A percentile compares a stretch with the other conserved stretches of the same genome.
phyloP scores from a whole-genome alignment of 2,113 vertebrate species.

The Aleadryas rufinucha region DNA sequence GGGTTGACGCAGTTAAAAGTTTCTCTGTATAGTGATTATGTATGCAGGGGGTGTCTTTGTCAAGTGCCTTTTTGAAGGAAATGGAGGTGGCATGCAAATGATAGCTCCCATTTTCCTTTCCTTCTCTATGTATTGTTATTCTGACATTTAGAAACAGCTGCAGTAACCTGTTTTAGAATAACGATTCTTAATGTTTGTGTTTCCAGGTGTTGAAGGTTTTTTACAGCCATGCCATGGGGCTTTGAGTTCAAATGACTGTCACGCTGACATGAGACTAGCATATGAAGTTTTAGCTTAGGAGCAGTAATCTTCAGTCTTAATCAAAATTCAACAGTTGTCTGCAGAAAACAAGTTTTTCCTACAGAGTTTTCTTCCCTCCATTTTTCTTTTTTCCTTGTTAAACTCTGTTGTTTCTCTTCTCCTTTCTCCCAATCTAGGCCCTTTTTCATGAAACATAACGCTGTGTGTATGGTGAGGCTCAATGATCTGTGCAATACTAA shows the following conservation, averaged over 20 bases:
- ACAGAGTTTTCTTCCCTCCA: not conserved
- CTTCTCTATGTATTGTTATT: not conserved
- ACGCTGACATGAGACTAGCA: not conserved
- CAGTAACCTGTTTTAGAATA: not conserved
- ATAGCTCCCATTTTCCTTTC: not conserved
- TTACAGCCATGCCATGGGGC: not conserved
- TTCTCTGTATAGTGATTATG: not conserved
- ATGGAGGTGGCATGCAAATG: fast-evolving
- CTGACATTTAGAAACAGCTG: not conserved
- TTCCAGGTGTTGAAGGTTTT: not conserved
- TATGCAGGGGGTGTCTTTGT: fast-evolving
- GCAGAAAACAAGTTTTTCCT: not conserved
- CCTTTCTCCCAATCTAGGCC: fast-evolving
- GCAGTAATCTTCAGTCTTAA: not conserved
- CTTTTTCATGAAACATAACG: not conserved
- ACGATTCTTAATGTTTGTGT: not conserved
- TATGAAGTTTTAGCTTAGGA: not conserved
- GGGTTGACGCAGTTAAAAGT: not conserved
- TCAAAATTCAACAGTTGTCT: not conserved
- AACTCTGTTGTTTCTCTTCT: not conserved
- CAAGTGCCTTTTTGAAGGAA: not conserved
- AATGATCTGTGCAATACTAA: not conserved
- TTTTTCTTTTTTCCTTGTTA: not conserved
- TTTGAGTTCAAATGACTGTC: not conserved
- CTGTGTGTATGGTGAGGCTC: not conserved